Base-by-base conservation (phyloP, 1,140 invertebrate genomes). In the Matsumurasca onukii region DNA sequence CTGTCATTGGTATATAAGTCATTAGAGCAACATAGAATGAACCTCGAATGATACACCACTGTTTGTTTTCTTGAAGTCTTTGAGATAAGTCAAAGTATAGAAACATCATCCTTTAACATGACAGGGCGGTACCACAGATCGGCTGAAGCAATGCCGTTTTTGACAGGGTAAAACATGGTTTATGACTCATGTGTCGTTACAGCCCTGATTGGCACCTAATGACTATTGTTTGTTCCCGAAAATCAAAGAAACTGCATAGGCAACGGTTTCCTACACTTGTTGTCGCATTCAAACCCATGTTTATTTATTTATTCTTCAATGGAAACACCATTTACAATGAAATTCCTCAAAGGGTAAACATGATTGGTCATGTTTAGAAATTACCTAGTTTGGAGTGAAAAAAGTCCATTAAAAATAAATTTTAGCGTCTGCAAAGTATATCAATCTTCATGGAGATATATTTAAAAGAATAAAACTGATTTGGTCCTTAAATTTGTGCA, bases 141-240 rank as follows among this genome's bases (percentile, higher is more conserved):
- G 2, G 15, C 31, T 27, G 20, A 48, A 68, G 72, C 75, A 49
- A 73, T 51, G 13, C 27, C 72, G 17, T 77, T 65, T 70, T 73
- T 76, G 63, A 73, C 64, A 59, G 69, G 69, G 24, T 72, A 75
- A 27, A 75, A 73, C 34, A 75, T 73, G 30, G 39, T 55, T 75
- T 30, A 34, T 76, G 39, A 66, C 66, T n/a, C 75, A 79, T 64
- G 73, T 77, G 25, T 70, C 71, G 1, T 79, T 77, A 59, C 76
- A 73, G 13, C 76, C 78, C 30, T 76, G 79, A 69, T 65, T 79
- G 30, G 72, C 75, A 66, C 77, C 75, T 0, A 74, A 74, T 64
- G 74, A 79, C 71, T 79, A 79, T 70, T n/a, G 77, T 76, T 77
- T 39, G 15, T 79, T 81, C 62, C 76, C 74, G 31, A 71, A 73